These are phyloP conservation scores for Neuroscelio doddi DNA, from an alignment of 2,888 invertebrate species.

Conservation along the genomic window DNA sequence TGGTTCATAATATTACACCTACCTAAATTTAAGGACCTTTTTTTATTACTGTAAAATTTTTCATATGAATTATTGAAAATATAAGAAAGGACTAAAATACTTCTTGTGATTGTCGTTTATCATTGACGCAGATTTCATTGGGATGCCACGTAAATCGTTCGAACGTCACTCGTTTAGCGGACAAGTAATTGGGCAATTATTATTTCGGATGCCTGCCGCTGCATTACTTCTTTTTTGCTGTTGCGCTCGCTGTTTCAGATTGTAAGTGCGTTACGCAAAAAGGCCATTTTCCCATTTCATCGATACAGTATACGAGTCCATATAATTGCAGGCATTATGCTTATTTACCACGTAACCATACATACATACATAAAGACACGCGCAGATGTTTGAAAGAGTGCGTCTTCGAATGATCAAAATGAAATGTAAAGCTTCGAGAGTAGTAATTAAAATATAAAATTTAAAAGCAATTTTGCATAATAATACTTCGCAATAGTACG, in stretches of 20 bases:
- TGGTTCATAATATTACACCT: too few relatives aligned
- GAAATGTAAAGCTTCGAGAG: too few relatives aligned
- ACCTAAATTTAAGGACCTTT: too few relatives aligned
- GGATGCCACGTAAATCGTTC: neutral
- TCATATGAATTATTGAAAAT: too few relatives aligned
- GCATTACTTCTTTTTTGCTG: neutral
- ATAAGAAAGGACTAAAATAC: too few relatives aligned
- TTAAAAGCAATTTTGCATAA: too few relatives aligned
- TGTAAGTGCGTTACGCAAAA: neutral
- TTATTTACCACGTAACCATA: neutral
- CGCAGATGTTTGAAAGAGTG: too few relatives aligned
- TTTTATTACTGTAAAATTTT: too few relatives aligned
- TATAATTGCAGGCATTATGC: neutral
- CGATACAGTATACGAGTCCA: neutral
- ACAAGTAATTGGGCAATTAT: slow-evolving; percentile 3
- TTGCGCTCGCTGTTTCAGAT: neutral
- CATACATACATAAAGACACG: neutral
- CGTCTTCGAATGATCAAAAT: too few relatives aligned
- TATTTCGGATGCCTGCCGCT: neutral
- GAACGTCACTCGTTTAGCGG: neutral
- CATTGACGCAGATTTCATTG: neutral
- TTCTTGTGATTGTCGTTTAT: too few relatives aligned
- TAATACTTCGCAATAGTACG: too few relatives aligned
- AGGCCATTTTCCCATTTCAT: neutral
- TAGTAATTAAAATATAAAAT: too few relatives aligned